Percentiles rank a stretch among this genome's conserved stretches.
phyloP scores from a whole-genome alignment of 1,140 invertebrate genomes.

The Ceratosolen fusciceps region DNA sequence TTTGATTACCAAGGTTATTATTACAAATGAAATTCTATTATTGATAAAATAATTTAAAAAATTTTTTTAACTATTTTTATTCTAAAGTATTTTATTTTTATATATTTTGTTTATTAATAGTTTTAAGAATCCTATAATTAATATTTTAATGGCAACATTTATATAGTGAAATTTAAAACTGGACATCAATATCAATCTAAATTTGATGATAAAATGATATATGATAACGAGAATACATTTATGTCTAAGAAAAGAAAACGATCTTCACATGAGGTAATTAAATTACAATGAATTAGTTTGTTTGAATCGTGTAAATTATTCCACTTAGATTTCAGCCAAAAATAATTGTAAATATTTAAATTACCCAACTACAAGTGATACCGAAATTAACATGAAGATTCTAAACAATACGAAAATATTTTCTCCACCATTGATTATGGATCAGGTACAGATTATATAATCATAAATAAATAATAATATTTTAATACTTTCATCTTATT shows the following conservation, averaged over 20 bases:
- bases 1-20: too few species aligned
- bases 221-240: slow-evolving; percentile 48
- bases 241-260: slow-evolving; percentile 60
- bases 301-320: background rate
- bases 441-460: slow-evolving; percentile 34
- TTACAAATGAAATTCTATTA: too few species aligned
- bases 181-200: slow-evolving; percentile 35
- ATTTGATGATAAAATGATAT: slow-evolving; percentile 47
- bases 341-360: slow-evolving; percentile 42
- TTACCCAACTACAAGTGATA: slow-evolving; percentile 44
- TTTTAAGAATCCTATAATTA: slow-evolving; percentile 4
- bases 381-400: slow-evolving; percentile 20
- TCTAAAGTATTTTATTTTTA: slow-evolving; percentile 36
- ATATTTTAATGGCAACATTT: background rate
- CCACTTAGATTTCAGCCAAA: slow-evolving; percentile 22
- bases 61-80: slow-evolving; percentile 12
- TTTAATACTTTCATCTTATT: background rate
- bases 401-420: slow-evolving; percentile 29
- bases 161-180: slow-evolving; percentile 43
- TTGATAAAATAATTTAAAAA: background rate
- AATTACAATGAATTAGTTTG: slow-evolving; percentile 10
- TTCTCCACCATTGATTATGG: background rate
- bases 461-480: background rate
- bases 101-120: slow-evolving; percentile 21
- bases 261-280: slow-evolving; percentile 54